phyloP scores from a whole-genome alignment of 2,797 vertebrate genomes.

The Carapus acus region DNA sequence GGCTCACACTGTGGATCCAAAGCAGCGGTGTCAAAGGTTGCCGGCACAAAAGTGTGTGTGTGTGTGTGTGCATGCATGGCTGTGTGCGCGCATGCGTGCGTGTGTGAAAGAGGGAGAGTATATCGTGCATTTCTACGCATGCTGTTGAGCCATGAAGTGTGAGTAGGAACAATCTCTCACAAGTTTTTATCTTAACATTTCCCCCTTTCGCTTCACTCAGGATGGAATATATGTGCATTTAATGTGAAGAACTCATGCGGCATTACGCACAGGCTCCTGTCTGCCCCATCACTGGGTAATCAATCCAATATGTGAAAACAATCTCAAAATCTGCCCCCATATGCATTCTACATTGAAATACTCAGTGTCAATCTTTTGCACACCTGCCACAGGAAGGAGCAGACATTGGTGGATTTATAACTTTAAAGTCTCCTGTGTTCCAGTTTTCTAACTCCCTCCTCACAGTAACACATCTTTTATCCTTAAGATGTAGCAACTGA shows the following conservation, averaged over 20 bases:
- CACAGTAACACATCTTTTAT: too few relatives aligned
- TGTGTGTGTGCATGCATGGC: conserved; percentile 14
- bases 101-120: too few relatives aligned
- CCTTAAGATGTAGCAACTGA: too few relatives aligned
- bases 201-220: conserved; percentile 33
- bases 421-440: too few relatives aligned
- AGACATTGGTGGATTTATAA: too few relatives aligned
- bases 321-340: background rate
- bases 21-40: conserved; percentile 25
- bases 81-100: conserved; percentile 16
- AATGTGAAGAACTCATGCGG: conserved; percentile 30
- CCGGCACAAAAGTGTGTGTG: conserved; percentile 21
- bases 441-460: too few relatives aligned
- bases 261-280: conserved; percentile 26
- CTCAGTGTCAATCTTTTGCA: background rate
- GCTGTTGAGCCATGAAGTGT: conserved; percentile 19
- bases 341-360: conserved; percentile 17
- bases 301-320: conserved; percentile 22
- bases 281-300: conserved; percentile 21
- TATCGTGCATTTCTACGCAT: too few relatives aligned
- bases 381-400: background rate
- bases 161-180: conserved; percentile 27
- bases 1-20: conserved; percentile 47
- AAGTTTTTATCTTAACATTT: conserved; percentile 35
- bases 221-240: conserved; percentile 31